phyloP scores from a whole-genome alignment of 2,888 invertebrate species.

The Drepana falcataria region DNA sequence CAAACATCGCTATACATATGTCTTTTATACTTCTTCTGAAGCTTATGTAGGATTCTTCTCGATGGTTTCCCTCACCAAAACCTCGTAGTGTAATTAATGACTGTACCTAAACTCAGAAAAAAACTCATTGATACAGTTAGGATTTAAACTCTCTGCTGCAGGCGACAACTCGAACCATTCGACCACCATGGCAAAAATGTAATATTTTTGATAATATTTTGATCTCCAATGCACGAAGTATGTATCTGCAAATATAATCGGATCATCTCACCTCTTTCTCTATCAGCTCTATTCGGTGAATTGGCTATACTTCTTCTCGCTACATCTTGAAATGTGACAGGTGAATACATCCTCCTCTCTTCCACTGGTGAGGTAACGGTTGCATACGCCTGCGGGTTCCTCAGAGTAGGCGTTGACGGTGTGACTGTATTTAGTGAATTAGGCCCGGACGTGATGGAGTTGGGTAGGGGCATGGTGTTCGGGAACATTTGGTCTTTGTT shows the following conservation, averaged over 20 bases:
- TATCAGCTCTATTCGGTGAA: conserved; percentile 80
- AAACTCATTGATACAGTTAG: too few species aligned
- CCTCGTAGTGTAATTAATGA: too few species aligned
- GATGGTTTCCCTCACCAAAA: too few species aligned
- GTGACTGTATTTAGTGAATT: conserved; percentile 38
- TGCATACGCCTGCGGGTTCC: conserved; percentile 25
- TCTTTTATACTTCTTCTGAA: too few species aligned
- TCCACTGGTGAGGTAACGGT: conserved; percentile 72
- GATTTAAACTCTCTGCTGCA: too few species aligned
- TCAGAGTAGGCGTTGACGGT: conserved; percentile 20
- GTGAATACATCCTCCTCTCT: conserved; percentile 87
- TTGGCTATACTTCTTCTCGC: conserved; percentile 87
- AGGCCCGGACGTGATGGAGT: conserved; percentile 40
- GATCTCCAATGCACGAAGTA: too few species aligned
- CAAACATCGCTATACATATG: too few species aligned
- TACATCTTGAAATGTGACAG: conserved; percentile 91
- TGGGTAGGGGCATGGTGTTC: conserved; percentile 34
- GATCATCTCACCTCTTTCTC: conserved; percentile 38
- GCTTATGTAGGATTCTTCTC: too few species aligned
- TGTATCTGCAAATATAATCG: background rate
- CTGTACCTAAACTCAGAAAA: too few species aligned
- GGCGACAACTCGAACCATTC: too few species aligned
- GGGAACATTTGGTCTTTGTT: conserved; percentile 37
- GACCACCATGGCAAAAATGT: too few species aligned
- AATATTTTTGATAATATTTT: too few species aligned